Percentiles rank a stretch among this genome's conserved stretches.
Conservation (phyloP, 2,113 vertebrate genomes). For the Ranitomeya variabilis region DNA sequence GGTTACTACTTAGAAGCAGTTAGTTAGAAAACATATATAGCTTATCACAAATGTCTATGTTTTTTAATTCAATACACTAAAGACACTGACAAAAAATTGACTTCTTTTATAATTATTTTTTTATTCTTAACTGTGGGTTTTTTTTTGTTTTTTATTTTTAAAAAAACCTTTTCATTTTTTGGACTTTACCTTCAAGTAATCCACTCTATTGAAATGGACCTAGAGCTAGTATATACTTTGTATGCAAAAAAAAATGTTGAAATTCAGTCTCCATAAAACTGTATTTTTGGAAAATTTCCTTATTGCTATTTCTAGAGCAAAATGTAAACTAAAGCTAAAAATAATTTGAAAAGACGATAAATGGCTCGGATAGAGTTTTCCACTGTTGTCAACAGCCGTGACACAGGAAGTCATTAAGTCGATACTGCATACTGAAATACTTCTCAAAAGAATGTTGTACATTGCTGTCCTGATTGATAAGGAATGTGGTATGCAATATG, state of each 20-base stretch:
- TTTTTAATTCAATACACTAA: too few relatives aligned
- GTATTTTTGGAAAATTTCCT: not conserved
- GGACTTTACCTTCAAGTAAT: not conserved
- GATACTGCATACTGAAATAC: not conserved
- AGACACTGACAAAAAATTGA: too few relatives aligned
- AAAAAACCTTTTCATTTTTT: too few relatives aligned
- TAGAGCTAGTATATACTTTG: not conserved
- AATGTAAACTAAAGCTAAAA: conserved; percentile 21
- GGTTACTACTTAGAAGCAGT: too few relatives aligned
- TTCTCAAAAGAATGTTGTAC: not conserved
- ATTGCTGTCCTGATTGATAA: not conserved
- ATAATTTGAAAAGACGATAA: not conserved
- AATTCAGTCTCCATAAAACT: not conserved
- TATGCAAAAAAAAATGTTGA: not conserved
- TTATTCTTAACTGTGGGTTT: too few relatives aligned
- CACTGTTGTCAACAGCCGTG: conserved; percentile 2
- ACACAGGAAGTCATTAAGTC: not conserved
- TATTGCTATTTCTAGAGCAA: not conserved
- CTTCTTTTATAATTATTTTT: too few relatives aligned
- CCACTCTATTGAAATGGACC: not conserved
- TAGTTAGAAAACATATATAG: too few relatives aligned
- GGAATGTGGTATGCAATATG: not conserved
- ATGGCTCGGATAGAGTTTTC: not conserved
- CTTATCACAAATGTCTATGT: too few relatives aligned
- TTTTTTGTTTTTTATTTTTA: too few relatives aligned